These are phyloP conservation scores for Desmophyllum pertusum DNA, from an alignment of 92 coral and sea anemone species.

Conservation along the genomic window DNA sequence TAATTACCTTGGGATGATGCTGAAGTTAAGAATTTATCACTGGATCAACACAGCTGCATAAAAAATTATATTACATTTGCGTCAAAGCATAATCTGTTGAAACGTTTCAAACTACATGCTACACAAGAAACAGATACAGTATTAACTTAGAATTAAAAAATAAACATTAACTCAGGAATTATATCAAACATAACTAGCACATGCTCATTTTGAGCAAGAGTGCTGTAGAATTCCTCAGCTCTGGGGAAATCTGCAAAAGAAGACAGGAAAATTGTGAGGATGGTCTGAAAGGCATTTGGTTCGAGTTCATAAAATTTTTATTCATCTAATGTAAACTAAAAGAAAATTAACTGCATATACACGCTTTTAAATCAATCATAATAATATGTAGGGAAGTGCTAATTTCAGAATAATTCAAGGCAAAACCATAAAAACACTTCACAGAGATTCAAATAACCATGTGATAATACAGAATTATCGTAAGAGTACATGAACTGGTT, in stretches of 20 bases:
- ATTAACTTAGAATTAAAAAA: neutral
- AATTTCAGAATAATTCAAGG: too few relatives aligned
- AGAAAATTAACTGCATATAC: too few relatives aligned
- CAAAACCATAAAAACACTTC: neutral
- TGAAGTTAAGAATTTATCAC: neutral
- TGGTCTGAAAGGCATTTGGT: too few relatives aligned
- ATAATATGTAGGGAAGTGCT: neutral
- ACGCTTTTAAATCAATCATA: too few relatives aligned
- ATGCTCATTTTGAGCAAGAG: neutral
- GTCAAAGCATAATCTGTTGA: neutral
- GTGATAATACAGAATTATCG: too few relatives aligned
- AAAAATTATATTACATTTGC: neutral
- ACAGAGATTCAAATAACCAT: neutral
- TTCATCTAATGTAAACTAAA: too few relatives aligned
- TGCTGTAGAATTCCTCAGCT: neutral
- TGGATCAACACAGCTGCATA: neutral
- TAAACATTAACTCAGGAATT: neutral
- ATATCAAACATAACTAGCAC: neutral
- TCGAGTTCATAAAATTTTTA: too few relatives aligned
- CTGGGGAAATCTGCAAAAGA: conserved; percentile 5
- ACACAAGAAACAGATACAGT: neutral
- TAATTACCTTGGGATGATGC: neutral
- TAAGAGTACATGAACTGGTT: neutral
- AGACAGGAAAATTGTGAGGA: neutral
- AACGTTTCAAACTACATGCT: neutral